Evolutionary conservation across 2,797 vertebrate genomes (phyloP).

Genomic region (Dicrostonyx torquatus): DNA sequence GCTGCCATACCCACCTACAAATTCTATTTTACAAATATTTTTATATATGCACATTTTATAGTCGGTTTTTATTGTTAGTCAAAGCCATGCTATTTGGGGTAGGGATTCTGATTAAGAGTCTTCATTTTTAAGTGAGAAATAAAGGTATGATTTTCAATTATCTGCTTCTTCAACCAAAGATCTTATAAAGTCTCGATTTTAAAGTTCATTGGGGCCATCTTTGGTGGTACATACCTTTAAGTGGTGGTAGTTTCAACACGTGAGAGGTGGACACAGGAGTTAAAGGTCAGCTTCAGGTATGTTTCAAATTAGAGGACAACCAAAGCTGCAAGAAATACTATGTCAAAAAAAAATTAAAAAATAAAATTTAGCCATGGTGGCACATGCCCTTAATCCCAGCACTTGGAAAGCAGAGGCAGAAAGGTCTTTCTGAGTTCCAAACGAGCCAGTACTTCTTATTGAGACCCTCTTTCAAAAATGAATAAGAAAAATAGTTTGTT

Average conservation of each 20-base stretch:
- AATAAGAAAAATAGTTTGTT: neutral
- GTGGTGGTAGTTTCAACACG: neutral
- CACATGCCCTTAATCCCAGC: neutral
- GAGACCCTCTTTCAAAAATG: neutral
- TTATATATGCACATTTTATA: neutral
- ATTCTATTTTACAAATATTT: neutral
- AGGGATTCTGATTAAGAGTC: conserved; percentile 43
- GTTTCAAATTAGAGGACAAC: neutral
- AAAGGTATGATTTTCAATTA: conserved; percentile 34
- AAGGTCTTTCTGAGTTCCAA: neutral
- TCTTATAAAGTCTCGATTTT: neutral
- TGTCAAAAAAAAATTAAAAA: neutral
- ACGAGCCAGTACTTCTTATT: neutral
- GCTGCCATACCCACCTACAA: neutral
- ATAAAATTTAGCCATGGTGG: neutral
- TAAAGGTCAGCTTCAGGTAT: neutral
- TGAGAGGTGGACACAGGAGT: neutral
- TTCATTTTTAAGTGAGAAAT: conserved; percentile 34
- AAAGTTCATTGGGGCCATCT: neutral
- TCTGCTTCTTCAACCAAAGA: neutral
- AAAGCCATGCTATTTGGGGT: neutral
- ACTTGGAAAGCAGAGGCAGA: neutral
- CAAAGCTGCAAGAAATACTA: neutral
- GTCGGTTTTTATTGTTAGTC: conserved; percentile 43
- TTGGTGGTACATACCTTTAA: neutral